Base-by-base conservation (phyloP, 2,888 invertebrate genomes). In the Eudemis profundana region DNA sequence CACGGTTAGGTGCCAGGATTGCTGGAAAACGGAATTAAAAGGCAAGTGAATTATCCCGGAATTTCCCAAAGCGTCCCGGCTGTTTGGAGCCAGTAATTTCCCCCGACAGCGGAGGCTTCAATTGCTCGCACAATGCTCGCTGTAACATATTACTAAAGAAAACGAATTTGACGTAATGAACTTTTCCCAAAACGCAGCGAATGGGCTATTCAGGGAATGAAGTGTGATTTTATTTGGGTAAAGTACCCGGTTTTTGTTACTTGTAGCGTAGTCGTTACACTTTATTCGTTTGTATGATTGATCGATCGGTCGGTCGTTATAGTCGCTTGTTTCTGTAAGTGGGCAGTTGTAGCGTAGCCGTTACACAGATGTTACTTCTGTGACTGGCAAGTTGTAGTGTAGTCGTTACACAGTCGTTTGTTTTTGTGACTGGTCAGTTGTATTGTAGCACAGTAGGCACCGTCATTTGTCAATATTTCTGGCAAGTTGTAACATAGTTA, bases 131-230 rank as follows among this genome's bases (percentile, higher is more conserved):
- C 33, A 51, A 51, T 19, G 36, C 27, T 29, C 27, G 3, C 8
- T 3, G 56, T 44, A 29, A 56, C 44, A 56, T 56, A 29, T 56
- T 44, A 56, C 44, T 44, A 29, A 44, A 56, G 27, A 56, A 56
- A 44, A 56, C 56, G 44, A 19, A 56, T 44, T 29, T 56, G 56
- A 56, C 56, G 29, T 56, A 56, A 56, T 56, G 29, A 54, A 27
- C 17, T 17, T 40, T 14, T 23, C 14, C 40, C 38, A 4, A 40
- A 40, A 15, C 21, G 1, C 12, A 4, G 19, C 15, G 4, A 42
- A 17, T 23, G 36, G 36, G n/a, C 46, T 1, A 51, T 1, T 15
- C 8, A 5, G 2, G 10, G 38, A 7, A 38, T 36, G 7, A 29
- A 29, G 5, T 27, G 10, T 7, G 15, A 49, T 49, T 12, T 49